Conservation (phyloP, 2,888 invertebrate genomes). For the Pomacea canaliculata region DNA sequence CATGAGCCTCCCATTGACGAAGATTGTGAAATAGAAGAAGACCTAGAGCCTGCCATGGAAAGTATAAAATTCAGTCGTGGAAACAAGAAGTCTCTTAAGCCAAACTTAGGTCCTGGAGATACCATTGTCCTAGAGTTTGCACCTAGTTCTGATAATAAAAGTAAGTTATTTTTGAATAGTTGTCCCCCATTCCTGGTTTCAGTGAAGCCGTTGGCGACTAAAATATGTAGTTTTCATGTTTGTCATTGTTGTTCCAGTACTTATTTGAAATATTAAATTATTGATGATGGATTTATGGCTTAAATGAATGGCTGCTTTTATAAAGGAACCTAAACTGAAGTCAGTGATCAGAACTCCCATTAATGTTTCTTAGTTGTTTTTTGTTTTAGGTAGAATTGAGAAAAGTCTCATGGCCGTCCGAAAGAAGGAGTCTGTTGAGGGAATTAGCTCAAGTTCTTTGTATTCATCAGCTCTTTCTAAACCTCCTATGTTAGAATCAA, state of each 20-base stretch:
- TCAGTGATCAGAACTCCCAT: no score
- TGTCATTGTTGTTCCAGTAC: no score
- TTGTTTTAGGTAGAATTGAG: constrained; percentile 41
- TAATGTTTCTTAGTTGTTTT: not conserved
- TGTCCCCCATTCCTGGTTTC: no score
- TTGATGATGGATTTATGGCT: no score
- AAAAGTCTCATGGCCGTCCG: constrained; percentile 49
- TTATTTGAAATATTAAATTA: no score
- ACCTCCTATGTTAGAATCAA: constrained; percentile 8
- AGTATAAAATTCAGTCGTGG: constrained; percentile 31
- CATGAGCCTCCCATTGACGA: constrained; percentile 48
- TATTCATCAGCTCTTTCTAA: constrained; percentile 8
- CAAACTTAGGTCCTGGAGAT: constrained; percentile 51
- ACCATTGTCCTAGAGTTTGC: constrained; percentile 64
- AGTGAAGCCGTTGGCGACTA: no score
- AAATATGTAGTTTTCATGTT: no score
- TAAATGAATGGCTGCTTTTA: no score
- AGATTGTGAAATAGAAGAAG: constrained; percentile 44
- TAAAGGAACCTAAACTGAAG: no score
- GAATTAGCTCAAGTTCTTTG: constrained; percentile 19
- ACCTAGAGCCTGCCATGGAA: constrained; percentile 39
- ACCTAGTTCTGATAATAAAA: constrained; percentile 39
- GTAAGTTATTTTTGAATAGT: constrained; percentile 9
- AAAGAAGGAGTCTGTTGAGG: constrained; percentile 44
- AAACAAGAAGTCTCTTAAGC: constrained; percentile 35